These are phyloP conservation scores for Troides oblongomaculatus DNA, from an alignment of 2,888 invertebrate genomes.

Conservation along the genomic window DNA sequence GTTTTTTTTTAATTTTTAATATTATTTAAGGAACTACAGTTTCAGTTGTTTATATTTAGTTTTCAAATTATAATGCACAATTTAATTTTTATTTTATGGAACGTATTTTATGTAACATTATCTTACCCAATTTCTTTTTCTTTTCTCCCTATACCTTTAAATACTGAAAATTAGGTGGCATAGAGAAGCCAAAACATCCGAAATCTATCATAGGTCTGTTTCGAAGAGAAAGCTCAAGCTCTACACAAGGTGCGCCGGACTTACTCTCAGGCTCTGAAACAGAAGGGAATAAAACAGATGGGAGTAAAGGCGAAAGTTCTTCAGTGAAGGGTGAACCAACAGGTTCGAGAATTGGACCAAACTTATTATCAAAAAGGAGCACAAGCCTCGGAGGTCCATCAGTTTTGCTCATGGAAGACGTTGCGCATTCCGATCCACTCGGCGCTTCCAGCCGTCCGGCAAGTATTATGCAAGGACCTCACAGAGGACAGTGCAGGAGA, in stretches of 20 bases:
- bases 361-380: slow-evolving; percentile 68
- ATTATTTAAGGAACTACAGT: not conserved
- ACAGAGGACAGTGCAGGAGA: slow-evolving; percentile 84
- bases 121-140: slow-evolving; percentile 56
- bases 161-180: slow-evolving; percentile 82
- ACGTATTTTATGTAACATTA: slow-evolving; percentile 40
- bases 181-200: slow-evolving; percentile 91
- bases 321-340: slow-evolving; percentile 37
- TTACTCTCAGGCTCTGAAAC: slow-evolving; percentile 79
- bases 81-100: slow-evolving; percentile 20
- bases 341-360: slow-evolving; percentile 60
- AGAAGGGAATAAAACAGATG: slow-evolving; percentile 73
- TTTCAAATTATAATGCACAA: not conserved
- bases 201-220: slow-evolving; percentile 94
- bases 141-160: slow-evolving; percentile 49
- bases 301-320: slow-evolving; percentile 58
- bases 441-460: slow-evolving; percentile 82
- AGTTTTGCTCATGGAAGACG: slow-evolving; percentile 82
- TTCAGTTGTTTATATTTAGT: slow-evolving; percentile 18
- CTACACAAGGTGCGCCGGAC: slow-evolving; percentile 80
- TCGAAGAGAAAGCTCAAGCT: slow-evolving; percentile 89
- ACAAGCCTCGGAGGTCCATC: slow-evolving; percentile 74
- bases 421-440: slow-evolving; percentile 80
- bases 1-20: not conserved
- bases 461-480: slow-evolving; percentile 79